Base-by-base conservation (phyloP, 1,140 invertebrate species). In the Lepidurus couesii region DNA sequence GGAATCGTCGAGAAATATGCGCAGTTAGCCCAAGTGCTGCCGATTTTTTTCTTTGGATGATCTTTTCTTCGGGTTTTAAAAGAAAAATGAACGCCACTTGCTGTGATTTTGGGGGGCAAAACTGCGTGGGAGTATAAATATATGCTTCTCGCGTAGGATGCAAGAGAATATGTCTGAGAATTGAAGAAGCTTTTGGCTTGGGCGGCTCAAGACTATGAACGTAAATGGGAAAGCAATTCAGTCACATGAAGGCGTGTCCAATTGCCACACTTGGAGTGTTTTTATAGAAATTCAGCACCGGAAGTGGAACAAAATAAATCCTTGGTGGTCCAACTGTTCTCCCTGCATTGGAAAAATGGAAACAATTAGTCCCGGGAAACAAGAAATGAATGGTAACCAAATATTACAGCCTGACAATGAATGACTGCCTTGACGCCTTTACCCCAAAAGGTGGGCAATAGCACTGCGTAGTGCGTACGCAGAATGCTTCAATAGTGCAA, bases 391-490 rank as follows among this genome's bases (percentile, higher is more conserved):
- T n/a, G 9, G 16, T 21, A 65, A 65, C 21, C 5, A 8, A 11
- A 65, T 21, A 65, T 65, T 65, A 65, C 53, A 65, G 6, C 53
- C 53, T 21, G 53, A 21, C 53, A 65, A 16, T 13, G 53, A 65
- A 65, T 16, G 13, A 21, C 16, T 65, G 53, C 53, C 21, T 65
- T 65, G 53, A 65, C n/a, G 53, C 53, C 53, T 65, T 65, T 21
- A 65, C 21, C 16, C 16, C 21, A 16, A 65, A 65, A 65, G 53
- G 53, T 21, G 53, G 53, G 53, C 53, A 65, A 65, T 65, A 65
- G 21, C 53, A 65, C 53, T 65, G 53, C 53, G 53, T 65, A 65
- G 53, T 65, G 53, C 53, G 53, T 65, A 21, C 53, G 53, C 53
- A 65, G 53, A 21, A 65, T 65, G 53, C 53, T 65, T 65, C 16